These are phyloP conservation scores for Lacanobia wlatinum DNA, from an alignment of 2,888 invertebrate genomes.

Conservation along the genomic window DNA sequence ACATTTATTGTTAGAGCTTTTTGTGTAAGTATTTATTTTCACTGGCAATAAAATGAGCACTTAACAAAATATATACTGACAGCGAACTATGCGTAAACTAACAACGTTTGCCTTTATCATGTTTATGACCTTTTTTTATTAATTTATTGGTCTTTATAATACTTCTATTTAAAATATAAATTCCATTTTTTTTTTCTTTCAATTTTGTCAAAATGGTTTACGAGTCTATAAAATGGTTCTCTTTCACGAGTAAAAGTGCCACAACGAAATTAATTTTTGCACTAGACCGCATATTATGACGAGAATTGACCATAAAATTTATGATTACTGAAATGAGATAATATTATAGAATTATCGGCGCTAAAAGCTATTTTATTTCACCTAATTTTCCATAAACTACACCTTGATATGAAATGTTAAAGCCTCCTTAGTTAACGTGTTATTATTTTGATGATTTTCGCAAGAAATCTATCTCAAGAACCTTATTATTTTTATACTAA, in stretches of 20 bases:
- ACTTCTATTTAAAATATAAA: constrained; percentile 4
- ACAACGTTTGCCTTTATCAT: constrained; percentile 6
- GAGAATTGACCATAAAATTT: constrained; percentile 59
- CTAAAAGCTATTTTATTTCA: constrained; percentile 54
- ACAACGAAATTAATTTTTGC: constrained; percentile 29
- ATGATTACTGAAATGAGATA: constrained; percentile 60
- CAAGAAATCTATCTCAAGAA: constrained; percentile 20
- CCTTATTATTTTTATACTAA: constrained; percentile 9
- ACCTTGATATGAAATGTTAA: constrained; percentile 15
- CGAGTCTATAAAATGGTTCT: constrained; percentile 30
- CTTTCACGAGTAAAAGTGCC: constrained; percentile 36
- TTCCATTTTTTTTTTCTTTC: not conserved
- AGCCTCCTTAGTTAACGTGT: constrained; percentile 10
- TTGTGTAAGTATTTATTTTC: constrained; percentile 41
- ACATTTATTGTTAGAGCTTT: constrained; percentile 31
- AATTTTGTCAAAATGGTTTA: constrained; percentile 13
- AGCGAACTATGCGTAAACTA: constrained; percentile 28
- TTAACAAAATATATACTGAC: constrained; percentile 33
- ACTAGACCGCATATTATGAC: constrained; percentile 38
- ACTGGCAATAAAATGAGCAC: constrained; percentile 41
- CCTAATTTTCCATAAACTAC: constrained; percentile 52
- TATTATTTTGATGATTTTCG: constrained; percentile 27
- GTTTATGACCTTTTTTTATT: constrained; percentile 3
- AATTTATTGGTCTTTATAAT: not conserved
- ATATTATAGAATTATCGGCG: constrained; percentile 54